A percentile compares a stretch with the other conserved stretches of the same genome.
phyloP scores from a whole-genome alignment of 2,888 invertebrate species.

The Idaea biselata region DNA sequence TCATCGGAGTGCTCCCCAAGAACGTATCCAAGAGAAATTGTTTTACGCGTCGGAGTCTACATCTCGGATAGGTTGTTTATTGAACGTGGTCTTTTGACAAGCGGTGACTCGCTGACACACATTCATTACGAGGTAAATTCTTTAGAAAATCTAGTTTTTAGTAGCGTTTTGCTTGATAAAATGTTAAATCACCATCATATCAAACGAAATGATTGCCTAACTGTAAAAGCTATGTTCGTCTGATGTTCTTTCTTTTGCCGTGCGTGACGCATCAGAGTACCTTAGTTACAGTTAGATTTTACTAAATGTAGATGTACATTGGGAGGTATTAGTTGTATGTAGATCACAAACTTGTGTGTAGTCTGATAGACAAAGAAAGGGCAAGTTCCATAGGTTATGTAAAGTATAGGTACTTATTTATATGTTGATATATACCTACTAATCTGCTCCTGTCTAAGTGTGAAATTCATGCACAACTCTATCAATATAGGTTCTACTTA shows the following conservation, averaged over 20 bases:
- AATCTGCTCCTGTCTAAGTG: not conserved
- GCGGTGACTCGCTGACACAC: slow-evolving; percentile 61
- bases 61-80: slow-evolving; percentile 64
- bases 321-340: not conserved
- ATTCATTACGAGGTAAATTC: slow-evolving; percentile 55
- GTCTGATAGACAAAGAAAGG: not conserved
- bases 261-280: not conserved
- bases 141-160: slow-evolving; percentile 24
- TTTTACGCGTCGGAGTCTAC: slow-evolving; percentile 44
- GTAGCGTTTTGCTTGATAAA: not conserved
- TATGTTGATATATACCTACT: not conserved
- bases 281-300: not conserved
- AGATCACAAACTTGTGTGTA: not conserved
- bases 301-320: not conserved
- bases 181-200: not conserved
- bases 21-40: slow-evolving; percentile 41
- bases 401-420: not conserved
- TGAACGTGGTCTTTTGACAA: slow-evolving; percentile 77
- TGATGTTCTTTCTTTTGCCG: not conserved
- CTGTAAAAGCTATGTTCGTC: not conserved
- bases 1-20: slow-evolving; percentile 35
- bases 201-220: not conserved
- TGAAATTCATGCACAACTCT: not conserved
- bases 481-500: not conserved
- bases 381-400: not conserved